Conservation (phyloP, 2,888 invertebrate species). For the Elmis aenea region DNA sequence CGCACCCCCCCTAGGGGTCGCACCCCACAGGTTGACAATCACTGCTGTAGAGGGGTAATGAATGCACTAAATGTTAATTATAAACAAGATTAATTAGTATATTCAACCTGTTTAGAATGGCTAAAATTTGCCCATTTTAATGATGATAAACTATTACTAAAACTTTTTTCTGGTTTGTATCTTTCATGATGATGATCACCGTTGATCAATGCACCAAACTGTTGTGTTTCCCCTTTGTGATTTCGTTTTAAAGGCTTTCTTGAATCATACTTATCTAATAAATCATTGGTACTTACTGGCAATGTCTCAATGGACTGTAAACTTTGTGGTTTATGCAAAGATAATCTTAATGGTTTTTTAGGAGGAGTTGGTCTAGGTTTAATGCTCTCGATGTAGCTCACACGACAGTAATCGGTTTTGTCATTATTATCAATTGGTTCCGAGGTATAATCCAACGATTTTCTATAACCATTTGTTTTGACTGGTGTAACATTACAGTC, state of each 20-base stretch:
- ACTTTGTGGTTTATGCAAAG: slow-evolving; percentile 77
- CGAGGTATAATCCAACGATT: slow-evolving; percentile 53
- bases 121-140: slow-evolving; percentile 24
- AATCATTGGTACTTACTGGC: slow-evolving; percentile 31
- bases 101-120: slow-evolving; percentile 25
- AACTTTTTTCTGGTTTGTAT: slow-evolving; percentile 13
- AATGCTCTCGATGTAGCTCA: slow-evolving; percentile 40
- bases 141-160: slow-evolving; percentile 10
- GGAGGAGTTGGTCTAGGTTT: slow-evolving; percentile 73
- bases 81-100: slow-evolving; percentile 41
- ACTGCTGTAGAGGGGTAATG: no score
- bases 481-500: slow-evolving; percentile 46
- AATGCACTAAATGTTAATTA: no score
- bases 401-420: slow-evolving; percentile 41
- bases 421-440: slow-evolving; percentile 53
- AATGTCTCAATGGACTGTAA: slow-evolving; percentile 64
- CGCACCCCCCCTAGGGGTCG: no score
- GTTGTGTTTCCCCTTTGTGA: slow-evolving; percentile 49
- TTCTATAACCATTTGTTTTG: slow-evolving; percentile 17
- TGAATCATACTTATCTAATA: slow-evolving; percentile 27
- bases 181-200: slow-evolving; percentile 11
- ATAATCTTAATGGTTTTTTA: slow-evolving; percentile 77
- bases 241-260: slow-evolving; percentile 59
- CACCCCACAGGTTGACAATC: no score
- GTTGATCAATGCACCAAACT: slow-evolving; percentile 14